Percentiles rank a stretch among this genome's conserved stretches.
phyloP scores from a whole-genome alignment of 1,140 invertebrate genomes.

The Caerostris extrusa region DNA sequence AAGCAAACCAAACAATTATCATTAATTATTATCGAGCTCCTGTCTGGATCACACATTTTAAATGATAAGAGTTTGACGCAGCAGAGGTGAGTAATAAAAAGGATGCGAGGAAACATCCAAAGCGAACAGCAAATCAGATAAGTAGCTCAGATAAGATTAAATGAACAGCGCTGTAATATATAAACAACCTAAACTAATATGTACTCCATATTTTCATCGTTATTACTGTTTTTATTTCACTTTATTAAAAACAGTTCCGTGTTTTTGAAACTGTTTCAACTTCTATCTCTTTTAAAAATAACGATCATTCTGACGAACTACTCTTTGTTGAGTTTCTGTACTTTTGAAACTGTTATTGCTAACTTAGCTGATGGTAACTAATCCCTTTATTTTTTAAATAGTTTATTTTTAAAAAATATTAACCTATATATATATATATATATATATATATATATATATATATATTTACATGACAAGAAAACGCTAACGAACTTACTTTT shows the following conservation, averaged over 20 bases:
- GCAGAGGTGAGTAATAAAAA: not conserved
- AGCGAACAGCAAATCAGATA: slow-evolving; percentile 16
- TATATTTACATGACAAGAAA: too few species aligned
- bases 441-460: too few species aligned
- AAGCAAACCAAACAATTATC: slow-evolving; percentile 72
- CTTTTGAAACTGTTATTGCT: too few species aligned
- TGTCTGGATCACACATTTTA: slow-evolving; percentile 35
- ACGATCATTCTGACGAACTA: too few species aligned
- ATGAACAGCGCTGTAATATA: not conserved
- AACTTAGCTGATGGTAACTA: too few species aligned
- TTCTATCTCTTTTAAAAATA: too few species aligned
- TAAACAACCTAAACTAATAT: not conserved
- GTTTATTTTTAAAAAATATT: too few species aligned
- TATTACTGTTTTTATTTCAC: not conserved
- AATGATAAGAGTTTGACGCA: slow-evolving; percentile 1
- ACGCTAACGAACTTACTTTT: too few species aligned
- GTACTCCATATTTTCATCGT: not conserved
- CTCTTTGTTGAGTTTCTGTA: too few species aligned
- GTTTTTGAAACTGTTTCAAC: not conserved
- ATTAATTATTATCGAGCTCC: slow-evolving; percentile 73
- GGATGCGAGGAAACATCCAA: not conserved
- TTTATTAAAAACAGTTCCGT: not conserved
- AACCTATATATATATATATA: too few species aligned
- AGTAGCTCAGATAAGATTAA: slow-evolving; percentile 3
- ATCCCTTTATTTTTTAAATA: too few species aligned